Evolutionary conservation across 2,113 vertebrate species (phyloP).

Genomic region (Octodon degus): DNA sequence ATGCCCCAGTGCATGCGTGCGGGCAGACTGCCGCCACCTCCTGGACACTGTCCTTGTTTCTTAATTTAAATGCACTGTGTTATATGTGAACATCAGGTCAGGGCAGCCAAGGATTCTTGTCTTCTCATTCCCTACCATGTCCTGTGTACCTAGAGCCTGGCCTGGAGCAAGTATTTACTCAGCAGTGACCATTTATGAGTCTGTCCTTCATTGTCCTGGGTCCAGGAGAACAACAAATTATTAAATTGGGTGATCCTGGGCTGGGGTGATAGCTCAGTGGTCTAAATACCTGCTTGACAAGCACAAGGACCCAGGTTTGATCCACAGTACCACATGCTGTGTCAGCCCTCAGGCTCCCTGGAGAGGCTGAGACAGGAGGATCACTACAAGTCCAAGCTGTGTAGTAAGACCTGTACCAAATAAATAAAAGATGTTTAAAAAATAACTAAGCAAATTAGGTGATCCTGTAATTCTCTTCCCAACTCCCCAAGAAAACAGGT

Average conservation of each 20-base stretch:
- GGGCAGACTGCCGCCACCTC: not conserved
- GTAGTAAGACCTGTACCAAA: too few species aligned
- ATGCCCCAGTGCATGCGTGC: accelerated
- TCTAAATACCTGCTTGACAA: too few species aligned
- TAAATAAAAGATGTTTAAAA: too few species aligned
- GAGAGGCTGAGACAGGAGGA: too few species aligned
- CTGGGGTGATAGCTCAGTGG: too few species aligned
- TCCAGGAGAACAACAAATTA: not conserved
- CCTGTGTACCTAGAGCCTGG: not conserved
- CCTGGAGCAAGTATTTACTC: not conserved
- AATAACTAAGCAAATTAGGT: not conserved
- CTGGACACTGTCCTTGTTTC: not conserved
- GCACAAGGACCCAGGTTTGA: too few species aligned
- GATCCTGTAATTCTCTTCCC: not conserved
- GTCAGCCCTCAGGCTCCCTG: too few species aligned
- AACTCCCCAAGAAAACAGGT: conserved; percentile 11
- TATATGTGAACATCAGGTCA: not conserved
- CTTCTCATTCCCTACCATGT: not conserved
- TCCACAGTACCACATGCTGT: too few species aligned
- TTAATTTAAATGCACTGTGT: conserved; percentile 3
- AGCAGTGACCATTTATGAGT: not conserved
- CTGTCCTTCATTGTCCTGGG: not conserved
- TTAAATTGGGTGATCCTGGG: not conserved
- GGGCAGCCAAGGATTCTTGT: not conserved
- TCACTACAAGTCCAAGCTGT: too few species aligned